Base-by-base conservation (phyloP, 2,888 invertebrate genomes). In the Synergus umbraculus region DNA sequence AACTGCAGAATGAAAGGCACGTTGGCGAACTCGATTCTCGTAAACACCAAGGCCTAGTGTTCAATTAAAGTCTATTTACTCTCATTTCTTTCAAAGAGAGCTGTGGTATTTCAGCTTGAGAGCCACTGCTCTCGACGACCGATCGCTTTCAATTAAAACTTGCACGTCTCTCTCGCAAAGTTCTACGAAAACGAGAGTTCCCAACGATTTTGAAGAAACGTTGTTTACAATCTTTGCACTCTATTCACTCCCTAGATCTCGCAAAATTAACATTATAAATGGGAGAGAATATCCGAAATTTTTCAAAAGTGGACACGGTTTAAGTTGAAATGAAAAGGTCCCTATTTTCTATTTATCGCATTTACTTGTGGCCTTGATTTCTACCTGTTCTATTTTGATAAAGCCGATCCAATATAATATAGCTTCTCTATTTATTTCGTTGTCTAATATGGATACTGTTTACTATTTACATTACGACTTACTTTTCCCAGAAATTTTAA, bases 11-110 rank as follows among this genome's bases (percentile, higher is more conserved):
- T 29, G 65, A 43, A 77, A 77, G 63, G 82, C 80, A 76, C 66
- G 29, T 73, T 80, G 76, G 79, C 81, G 81, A 81, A 81, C 82
- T 82, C 73, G 73, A 79, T 86, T 85, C 80, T 83, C 80, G 87
- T 85, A 86, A 87, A 88, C 87, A 86, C 85, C 84, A 80, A 83
- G 86, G 86, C 83, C 86, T 85, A 80, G 83, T 83, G 86, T 86
- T 87, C 89, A 88, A 89, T 89, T 89, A 88, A 88, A 82, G 85
- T 80, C 83, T 86, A 87, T 89, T 89, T 89, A 85, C 86, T 82
- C 83, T 83, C 81, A 77, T 81, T 81, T 80, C 81, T 80, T 79
- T 79, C 81, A 76, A 67, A 66, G 77, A 66, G 78, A 77, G 78
- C 82, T 80, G 79, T 12, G 29, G 46, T 3, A 65, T 46, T 22